These are phyloP conservation scores for Pemphigus obesinymphae DNA, from an alignment of 1,140 invertebrate genomes.

Conservation along the genomic window DNA sequence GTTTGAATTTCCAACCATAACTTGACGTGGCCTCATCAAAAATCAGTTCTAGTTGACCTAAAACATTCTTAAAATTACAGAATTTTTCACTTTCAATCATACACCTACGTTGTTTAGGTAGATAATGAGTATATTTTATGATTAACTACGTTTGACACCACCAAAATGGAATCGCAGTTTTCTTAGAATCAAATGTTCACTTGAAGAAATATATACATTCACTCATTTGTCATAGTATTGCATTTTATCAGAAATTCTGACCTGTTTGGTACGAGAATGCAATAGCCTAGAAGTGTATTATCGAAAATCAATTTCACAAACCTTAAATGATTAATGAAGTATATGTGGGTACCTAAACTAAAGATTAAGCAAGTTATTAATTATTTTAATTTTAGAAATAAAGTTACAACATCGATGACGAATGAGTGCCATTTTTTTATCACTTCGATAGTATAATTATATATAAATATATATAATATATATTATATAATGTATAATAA, in stretches of 20 bases:
- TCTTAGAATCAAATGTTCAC: too few species aligned
- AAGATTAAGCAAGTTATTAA: not conserved
- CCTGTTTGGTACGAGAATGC: not conserved
- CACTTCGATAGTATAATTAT: not conserved
- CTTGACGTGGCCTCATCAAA: not conserved
- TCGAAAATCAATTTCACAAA: not conserved
- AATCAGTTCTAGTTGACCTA: not conserved
- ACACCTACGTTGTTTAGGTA: not conserved
- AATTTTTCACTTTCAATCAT: not conserved
- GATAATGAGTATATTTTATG: too few species aligned
- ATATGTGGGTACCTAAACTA: too few species aligned
- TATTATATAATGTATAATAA: too few species aligned
- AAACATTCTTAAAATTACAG: not conserved
- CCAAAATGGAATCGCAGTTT: too few species aligned
- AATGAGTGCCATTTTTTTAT: not conserved
- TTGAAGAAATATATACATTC: too few species aligned
- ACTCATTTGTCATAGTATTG: not conserved
- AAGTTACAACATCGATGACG: not conserved
- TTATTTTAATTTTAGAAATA: not conserved
- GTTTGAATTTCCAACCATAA: too few species aligned
- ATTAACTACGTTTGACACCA: too few species aligned
- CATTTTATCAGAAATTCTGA: not conserved
- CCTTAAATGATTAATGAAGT: not conserved
- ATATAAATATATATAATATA: too few species aligned
- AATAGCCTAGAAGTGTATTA: not conserved